These are phyloP conservation scores for Catocala sponsa DNA, from an alignment of 2,888 invertebrate genomes.

Conservation along the genomic window DNA sequence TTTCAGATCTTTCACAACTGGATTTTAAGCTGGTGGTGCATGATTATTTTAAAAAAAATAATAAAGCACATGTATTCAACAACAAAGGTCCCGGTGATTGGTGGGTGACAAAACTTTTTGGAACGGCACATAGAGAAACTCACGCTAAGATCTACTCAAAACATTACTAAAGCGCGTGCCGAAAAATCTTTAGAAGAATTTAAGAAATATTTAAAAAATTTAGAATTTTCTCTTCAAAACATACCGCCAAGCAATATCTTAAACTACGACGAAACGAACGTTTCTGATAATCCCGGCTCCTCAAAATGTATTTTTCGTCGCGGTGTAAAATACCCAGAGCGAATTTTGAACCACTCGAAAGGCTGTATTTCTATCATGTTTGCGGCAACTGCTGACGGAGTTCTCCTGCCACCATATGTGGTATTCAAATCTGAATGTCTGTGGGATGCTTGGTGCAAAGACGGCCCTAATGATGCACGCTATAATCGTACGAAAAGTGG, in stretches of 20 bases:
- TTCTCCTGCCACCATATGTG: constrained; percentile 54
- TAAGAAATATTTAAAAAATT: background rate
- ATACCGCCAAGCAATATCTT: constrained; percentile 5
- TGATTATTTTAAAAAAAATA: too few species aligned
- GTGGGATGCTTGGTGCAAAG: constrained; percentile 61
- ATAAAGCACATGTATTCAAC: too few species aligned
- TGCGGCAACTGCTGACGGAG: constrained; percentile 52
- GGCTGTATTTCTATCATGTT: constrained; percentile 60
- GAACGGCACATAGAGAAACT: background rate
- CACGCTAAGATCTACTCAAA: background rate
- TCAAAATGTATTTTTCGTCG: constrained; percentile 25
- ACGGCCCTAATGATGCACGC: constrained; percentile 55
- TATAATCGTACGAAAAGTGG: constrained; percentile 59
- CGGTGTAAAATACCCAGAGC: constrained; percentile 60
- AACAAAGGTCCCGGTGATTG: too few species aligned
- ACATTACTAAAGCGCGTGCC: background rate
- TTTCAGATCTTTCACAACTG: too few species aligned
- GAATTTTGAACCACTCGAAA: constrained; percentile 48
- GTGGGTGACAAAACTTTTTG: too few species aligned
- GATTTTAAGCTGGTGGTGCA: too few species aligned
- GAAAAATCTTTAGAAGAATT: background rate
- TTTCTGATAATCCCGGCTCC: constrained; percentile 18
- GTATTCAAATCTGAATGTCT: constrained; percentile 68
- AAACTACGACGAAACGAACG: constrained; percentile 27
- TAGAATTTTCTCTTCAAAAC: too few species aligned